These are phyloP conservation scores for Bombus polaris DNA, from an alignment of 1,140 invertebrate species.

Conservation along the genomic window DNA sequence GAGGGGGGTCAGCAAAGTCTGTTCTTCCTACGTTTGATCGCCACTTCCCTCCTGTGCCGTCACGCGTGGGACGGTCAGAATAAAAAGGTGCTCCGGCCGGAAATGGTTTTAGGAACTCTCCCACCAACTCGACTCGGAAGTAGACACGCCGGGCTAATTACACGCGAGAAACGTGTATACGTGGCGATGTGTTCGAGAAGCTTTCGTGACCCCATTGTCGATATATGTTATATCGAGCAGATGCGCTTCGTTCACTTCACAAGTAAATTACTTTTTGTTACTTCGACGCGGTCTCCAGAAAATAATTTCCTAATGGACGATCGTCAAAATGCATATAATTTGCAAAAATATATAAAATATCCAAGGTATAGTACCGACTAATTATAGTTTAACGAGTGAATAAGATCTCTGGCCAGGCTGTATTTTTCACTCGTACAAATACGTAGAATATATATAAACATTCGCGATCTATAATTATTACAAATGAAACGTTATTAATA, in stretches of 20 bases:
- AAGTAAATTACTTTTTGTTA: not conserved
- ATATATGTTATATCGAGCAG: not conserved
- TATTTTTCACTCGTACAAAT: too few relatives aligned
- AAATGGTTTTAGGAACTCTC: slow-evolving; percentile 78
- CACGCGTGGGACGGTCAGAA: slow-evolving; percentile 74
- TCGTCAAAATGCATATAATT: not conserved
- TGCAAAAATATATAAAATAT: too few relatives aligned
- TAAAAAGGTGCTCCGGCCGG: slow-evolving; percentile 78
- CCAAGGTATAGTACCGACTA: too few relatives aligned
- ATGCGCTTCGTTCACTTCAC: not conserved
- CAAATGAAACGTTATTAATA: not conserved
- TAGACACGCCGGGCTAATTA: slow-evolving; percentile 77
- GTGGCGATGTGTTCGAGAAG: slow-evolving; percentile 55
- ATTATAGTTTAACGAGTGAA: too few relatives aligned
- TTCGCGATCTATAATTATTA: not conserved
- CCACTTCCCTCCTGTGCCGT: slow-evolving; percentile 73
- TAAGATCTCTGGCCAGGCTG: too few relatives aligned
- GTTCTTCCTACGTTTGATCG: slow-evolving; percentile 68
- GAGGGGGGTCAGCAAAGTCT: slow-evolving; percentile 76
- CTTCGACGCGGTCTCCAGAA: too few relatives aligned
- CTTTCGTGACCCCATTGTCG: slow-evolving; percentile 15
- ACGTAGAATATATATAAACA: too few relatives aligned
- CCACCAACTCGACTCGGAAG: slow-evolving; percentile 76
- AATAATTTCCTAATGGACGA: not conserved
- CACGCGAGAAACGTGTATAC: slow-evolving; percentile 63